Conservation (phyloP, 2,113 vertebrate genomes). For the Myanophis thanlyinensis region DNA sequence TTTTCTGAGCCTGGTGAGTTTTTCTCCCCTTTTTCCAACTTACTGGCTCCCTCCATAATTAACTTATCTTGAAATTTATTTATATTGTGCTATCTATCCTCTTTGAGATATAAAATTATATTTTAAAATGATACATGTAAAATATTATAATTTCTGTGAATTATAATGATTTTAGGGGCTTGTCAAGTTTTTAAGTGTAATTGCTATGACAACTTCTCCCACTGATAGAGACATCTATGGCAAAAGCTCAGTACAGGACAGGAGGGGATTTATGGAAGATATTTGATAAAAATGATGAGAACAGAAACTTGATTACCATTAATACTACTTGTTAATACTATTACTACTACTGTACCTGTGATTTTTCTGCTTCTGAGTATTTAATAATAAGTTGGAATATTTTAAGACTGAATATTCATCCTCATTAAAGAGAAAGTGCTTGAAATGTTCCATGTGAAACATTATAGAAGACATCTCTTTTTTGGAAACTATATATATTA, state of each 20-base stretch:
- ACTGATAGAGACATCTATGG: not conserved
- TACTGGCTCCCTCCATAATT: not conserved
- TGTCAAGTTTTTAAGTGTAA: not conserved
- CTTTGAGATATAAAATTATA: not conserved
- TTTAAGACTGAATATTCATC: not conserved
- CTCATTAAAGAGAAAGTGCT: not conserved
- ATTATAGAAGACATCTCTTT: not conserved
- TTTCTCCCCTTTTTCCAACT: not conserved
- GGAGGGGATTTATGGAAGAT: not conserved
- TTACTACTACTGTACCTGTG: not conserved
- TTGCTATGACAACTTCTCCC: not conserved
- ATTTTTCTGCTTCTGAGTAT: not conserved
- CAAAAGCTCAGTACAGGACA: not conserved
- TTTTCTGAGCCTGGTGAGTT: not conserved
- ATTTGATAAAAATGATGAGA: not conserved
- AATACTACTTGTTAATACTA: not conserved
- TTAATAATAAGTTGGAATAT: not conserved
- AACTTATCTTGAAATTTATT: not conserved
- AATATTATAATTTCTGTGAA: not conserved
- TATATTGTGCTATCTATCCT: not conserved
- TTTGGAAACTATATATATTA: not conserved
- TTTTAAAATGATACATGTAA: not conserved
- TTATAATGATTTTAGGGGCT: not conserved
- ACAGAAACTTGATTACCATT: not conserved
- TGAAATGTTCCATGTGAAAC: not conserved